phyloP scores from a whole-genome alignment of 2,797 vertebrate genomes.

The Brachymystax lenok region DNA sequence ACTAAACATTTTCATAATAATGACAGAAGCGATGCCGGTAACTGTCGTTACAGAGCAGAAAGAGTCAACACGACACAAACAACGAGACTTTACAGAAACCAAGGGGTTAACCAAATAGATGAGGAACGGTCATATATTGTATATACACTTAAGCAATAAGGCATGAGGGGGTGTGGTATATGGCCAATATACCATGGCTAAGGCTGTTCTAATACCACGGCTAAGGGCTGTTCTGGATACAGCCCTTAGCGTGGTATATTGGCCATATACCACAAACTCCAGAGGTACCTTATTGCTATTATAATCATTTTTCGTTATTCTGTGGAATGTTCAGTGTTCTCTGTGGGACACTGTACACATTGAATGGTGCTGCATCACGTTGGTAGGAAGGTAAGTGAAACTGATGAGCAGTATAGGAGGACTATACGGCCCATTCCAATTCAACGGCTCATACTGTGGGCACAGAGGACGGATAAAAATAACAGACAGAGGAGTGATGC shows the following conservation, averaged over 20 bases:
- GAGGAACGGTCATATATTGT: no score
- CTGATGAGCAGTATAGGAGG: background rate
- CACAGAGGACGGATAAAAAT: background rate
- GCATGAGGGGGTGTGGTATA: no score
- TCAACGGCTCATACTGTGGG: background rate
- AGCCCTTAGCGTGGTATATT: no score
- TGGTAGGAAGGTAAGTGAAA: constrained; percentile 5
- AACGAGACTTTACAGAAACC: no score
- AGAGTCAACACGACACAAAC: no score
- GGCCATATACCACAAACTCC: no score
- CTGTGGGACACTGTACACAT: constrained; percentile 61
- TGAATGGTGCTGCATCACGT: constrained; percentile 50
- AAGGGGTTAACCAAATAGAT: no score
- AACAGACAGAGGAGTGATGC: background rate
- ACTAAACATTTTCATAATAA: background rate
- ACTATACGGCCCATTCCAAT: background rate
- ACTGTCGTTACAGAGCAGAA: constrained; percentile 23
- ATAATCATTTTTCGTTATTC: background rate
- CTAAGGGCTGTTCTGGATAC: no score
- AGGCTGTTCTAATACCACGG: no score
- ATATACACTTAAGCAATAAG: no score
- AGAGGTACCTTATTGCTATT: no score
- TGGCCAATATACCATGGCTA: no score
- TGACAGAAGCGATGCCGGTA: constrained; percentile 1
- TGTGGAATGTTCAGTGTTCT: constrained; percentile 30